Evolutionary conservation across 2,888 invertebrate species (phyloP).

Genomic region (Himalopsyche tibetana): DNA sequence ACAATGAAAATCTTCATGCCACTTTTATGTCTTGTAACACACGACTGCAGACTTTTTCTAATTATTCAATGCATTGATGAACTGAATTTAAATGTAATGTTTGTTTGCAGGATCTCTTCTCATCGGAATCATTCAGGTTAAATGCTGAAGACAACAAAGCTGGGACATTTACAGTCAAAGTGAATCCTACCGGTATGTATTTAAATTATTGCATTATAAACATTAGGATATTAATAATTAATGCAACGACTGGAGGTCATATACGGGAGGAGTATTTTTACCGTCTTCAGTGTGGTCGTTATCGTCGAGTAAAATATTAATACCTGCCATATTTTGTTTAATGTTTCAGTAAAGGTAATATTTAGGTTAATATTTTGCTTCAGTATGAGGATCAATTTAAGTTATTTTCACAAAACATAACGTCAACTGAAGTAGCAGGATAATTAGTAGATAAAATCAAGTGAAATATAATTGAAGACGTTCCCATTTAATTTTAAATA

Average conservation of each 20-base stretch:
- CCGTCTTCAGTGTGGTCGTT: neutral
- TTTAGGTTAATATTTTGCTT: neutral
- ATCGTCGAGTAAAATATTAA: neutral
- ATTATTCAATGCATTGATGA: neutral
- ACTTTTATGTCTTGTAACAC: neutral
- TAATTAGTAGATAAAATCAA: neutral
- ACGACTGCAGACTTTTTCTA: neutral
- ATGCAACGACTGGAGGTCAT: neutral
- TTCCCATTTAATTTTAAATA: no score
- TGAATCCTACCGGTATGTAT: conserved; percentile 13
- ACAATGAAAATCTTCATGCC: neutral
- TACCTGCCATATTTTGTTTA: neutral
- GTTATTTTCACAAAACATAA: no score
- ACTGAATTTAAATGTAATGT: neutral
- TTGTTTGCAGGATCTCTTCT: conserved; percentile 22
- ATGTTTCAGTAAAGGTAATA: no score
- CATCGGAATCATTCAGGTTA: neutral
- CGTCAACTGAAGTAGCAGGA: no score
- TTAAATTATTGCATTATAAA: neutral
- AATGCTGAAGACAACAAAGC: neutral
- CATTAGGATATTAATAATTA: neutral
- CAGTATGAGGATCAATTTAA: no score
- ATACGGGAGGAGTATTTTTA: no score
- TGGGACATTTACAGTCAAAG: neutral
- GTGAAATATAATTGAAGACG: neutral